These are phyloP conservation scores for Cantharis lateralis DNA, from an alignment of 2,888 invertebrate species.

Conservation along the genomic window DNA sequence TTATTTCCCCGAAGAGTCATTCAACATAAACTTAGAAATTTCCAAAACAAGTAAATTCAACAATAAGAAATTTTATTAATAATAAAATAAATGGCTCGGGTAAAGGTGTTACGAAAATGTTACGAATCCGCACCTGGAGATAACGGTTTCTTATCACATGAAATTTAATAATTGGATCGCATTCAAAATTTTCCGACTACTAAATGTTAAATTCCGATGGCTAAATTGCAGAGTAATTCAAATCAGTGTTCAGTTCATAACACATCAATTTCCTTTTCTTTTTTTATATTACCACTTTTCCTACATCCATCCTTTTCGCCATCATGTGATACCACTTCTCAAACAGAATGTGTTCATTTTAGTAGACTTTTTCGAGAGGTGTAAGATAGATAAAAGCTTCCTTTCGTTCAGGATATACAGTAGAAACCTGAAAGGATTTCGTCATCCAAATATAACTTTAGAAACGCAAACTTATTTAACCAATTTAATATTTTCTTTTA, in stretches of 20 bases:
- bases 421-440: slow-evolving; percentile 31
- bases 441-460: slow-evolving; percentile 31
- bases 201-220: slow-evolving; percentile 23
- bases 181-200: slow-evolving; percentile 12
- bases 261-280: slow-evolving; percentile 23
- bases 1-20: slow-evolving; percentile 6
- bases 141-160: neutral
- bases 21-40: slow-evolving; percentile 1
- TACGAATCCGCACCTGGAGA: neutral
- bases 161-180: slow-evolving; percentile 10
- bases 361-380: slow-evolving; percentile 23
- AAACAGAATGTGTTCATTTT: slow-evolving; percentile 8
- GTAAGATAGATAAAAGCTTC: slow-evolving; percentile 35
- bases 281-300: neutral
- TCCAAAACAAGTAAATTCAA: neutral
- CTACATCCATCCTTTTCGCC: neutral
- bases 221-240: slow-evolving; percentile 27
- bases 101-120: neutral
- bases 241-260: slow-evolving; percentile 30
- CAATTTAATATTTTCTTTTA: neutral
- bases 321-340: neutral
- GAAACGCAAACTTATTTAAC: slow-evolving; percentile 29
- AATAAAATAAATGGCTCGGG: neutral
- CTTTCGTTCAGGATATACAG: slow-evolving; percentile 31
- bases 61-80: neutral